Conservation (phyloP, 2,113 vertebrate species). For the Columba janthina region DNA sequence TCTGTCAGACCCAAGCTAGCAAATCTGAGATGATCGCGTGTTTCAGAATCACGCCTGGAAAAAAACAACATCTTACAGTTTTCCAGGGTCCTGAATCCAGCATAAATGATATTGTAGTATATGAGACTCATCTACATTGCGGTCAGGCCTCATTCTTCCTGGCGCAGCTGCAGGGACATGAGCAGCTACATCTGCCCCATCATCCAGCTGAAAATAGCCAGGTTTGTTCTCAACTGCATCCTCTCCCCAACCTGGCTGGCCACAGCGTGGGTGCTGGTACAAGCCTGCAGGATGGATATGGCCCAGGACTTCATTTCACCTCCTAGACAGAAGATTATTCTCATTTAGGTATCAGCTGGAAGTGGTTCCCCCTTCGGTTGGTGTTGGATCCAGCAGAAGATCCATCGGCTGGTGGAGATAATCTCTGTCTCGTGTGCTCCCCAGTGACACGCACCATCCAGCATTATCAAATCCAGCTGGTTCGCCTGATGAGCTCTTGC, state of each 20-base stretch:
- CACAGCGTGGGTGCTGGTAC: fast-evolving
- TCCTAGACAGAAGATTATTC: background rate
- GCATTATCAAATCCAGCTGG: constrained; percentile 20
- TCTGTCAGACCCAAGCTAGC: background rate
- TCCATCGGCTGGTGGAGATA: constrained; percentile 29
- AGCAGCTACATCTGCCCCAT: background rate
- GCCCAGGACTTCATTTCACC: background rate
- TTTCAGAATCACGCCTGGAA: background rate
- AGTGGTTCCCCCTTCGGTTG: background rate
- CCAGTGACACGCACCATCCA: constrained; percentile 33
- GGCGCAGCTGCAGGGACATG: fast-evolving
- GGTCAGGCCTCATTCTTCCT: background rate
- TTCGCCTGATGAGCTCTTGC: constrained; percentile 38
- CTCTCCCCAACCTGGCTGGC: background rate
- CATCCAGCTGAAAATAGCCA: background rate
- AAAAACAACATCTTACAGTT: background rate
- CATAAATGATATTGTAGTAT: background rate
- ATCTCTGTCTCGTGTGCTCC: constrained; percentile 34
- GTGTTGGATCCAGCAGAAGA: constrained; percentile 3
- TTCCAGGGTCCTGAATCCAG: background rate
- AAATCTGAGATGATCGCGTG: background rate
- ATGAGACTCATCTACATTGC: fast-evolving
- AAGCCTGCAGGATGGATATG: background rate
- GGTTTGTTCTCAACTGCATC: background rate
- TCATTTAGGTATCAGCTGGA: background rate